Percentiles rank a stretch among this genome's conserved stretches.
Conservation (phyloP, 2,888 invertebrate genomes). For the Apodemia hepburni region DNA sequence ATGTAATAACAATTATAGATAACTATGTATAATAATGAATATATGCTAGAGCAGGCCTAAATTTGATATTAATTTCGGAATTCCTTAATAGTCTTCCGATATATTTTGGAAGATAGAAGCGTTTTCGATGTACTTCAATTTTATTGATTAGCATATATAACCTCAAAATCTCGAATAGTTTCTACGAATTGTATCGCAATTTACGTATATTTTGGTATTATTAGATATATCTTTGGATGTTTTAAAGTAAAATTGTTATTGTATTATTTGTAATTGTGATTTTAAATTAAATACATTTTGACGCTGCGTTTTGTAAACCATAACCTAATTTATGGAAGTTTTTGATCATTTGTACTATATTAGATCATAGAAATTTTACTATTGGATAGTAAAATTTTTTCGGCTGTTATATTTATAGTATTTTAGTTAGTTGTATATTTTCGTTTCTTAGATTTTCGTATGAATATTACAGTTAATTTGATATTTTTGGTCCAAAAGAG, state of each 20-base stretch:
- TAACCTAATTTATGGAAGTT: constrained; percentile 49
- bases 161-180: constrained; percentile 47
- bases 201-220: constrained; percentile 17
- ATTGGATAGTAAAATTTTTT: constrained; percentile 73
- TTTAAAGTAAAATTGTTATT: constrained; percentile 22
- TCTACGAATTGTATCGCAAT: constrained; percentile 23
- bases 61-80: constrained; percentile 17
- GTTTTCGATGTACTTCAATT: constrained; percentile 11
- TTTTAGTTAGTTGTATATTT: constrained; percentile 68
- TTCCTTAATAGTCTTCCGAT: constrained; percentile 34
- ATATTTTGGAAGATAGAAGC: constrained; percentile 15
- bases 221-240: constrained; percentile 14
- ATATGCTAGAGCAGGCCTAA: constrained; percentile 17
- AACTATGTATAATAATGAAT: neutral
- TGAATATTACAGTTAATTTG: constrained; percentile 38
- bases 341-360: constrained; percentile 49
- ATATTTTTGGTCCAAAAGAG: constrained; percentile 26
- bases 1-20: constrained; percentile 1
- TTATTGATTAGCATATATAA: neutral
- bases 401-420: constrained; percentile 76
- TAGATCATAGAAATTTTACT: constrained; percentile 57
- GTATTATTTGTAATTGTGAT: constrained; percentile 20
- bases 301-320: constrained; percentile 65
- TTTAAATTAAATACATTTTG: constrained; percentile 52
- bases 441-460: constrained; percentile 53